Evolutionary conservation across 1,140 invertebrate genomes (phyloP).

Genomic region (Bombus confusus): DNA sequence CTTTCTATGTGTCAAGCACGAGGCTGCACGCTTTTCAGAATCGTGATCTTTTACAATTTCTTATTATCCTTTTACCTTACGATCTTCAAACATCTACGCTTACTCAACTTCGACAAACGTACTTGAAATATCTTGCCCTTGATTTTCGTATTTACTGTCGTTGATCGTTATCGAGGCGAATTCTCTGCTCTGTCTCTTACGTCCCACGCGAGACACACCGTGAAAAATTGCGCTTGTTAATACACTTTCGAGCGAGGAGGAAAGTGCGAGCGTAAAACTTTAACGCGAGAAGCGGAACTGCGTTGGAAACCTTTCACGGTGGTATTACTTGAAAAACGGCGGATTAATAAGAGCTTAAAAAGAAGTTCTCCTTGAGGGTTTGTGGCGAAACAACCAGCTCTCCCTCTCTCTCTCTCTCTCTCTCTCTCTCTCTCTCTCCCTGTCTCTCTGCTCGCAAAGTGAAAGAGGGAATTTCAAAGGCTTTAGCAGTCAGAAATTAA

Average conservation of each 20-base stretch:
- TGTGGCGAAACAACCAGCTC: not conserved
- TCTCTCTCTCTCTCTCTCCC: too few species aligned
- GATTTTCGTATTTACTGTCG: not conserved
- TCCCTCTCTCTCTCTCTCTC: too few species aligned
- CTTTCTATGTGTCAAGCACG: too few species aligned
- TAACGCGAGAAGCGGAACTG: not conserved
- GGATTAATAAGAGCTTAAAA: conserved; percentile 40
- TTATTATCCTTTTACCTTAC: too few species aligned
- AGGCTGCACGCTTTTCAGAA: too few species aligned
- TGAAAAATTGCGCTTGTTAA: not conserved
- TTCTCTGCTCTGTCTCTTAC: not conserved
- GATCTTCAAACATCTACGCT: not conserved
- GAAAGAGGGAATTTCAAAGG: not conserved
- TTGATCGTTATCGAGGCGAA: not conserved
- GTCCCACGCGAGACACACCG: not conserved
- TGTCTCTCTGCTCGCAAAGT: not conserved
- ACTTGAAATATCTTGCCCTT: not conserved
- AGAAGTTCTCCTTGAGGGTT: not conserved
- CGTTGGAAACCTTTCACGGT: not conserved
- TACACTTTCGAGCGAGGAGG: not conserved
- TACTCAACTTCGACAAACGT: not conserved
- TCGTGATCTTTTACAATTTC: too few species aligned
- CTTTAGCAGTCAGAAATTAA: not conserved
- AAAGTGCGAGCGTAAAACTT: not conserved
- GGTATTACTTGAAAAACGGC: not conserved